These are phyloP conservation scores for Chelon auratus DNA, from an alignment of 2,797 vertebrate genomes.

Conservation along the genomic window DNA sequence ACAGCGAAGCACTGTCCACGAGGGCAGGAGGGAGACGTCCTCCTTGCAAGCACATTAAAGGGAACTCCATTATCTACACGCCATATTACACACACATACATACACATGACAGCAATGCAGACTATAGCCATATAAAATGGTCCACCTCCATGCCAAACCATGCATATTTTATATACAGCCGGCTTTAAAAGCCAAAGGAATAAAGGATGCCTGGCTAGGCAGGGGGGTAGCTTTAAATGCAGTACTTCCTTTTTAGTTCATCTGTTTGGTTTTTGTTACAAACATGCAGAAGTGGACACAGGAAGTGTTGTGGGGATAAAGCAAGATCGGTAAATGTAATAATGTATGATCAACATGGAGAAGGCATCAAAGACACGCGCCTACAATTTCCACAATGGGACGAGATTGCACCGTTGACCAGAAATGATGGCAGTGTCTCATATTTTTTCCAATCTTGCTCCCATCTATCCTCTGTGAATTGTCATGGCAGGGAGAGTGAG, in stretches of 20 bases:
- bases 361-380: not conserved
- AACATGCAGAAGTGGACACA: conserved; percentile 55
- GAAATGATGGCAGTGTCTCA: not conserved
- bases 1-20: conserved; percentile 41
- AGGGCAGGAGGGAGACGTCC: conserved; percentile 45
- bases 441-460: not conserved
- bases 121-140: conserved; percentile 65
- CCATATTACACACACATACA: conserved; percentile 36
- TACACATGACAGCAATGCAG: conserved; percentile 38
- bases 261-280: conserved; percentile 57
- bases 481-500: not conserved
- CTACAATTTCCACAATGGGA: not conserved
- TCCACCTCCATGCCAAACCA: conserved; percentile 72
- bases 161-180: conserved; percentile 81
- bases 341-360: conserved; percentile 24
- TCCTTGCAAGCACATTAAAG: conserved; percentile 60
- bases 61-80: conserved; percentile 71
- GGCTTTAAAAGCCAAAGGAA: conserved; percentile 80
- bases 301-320: conserved; percentile 32
- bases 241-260: conserved; percentile 80
- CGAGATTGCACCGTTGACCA: conserved; percentile 5
- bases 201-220: conserved; percentile 80
- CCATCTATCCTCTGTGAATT: not conserved
- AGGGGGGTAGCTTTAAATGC: conserved; percentile 70
- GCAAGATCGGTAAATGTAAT: conserved; percentile 23